Evolutionary conservation across 2,888 invertebrate genomes (phyloP), one percentile per base, ranked within the genome.

Genomic region (Lepidonotus clava): DNA sequence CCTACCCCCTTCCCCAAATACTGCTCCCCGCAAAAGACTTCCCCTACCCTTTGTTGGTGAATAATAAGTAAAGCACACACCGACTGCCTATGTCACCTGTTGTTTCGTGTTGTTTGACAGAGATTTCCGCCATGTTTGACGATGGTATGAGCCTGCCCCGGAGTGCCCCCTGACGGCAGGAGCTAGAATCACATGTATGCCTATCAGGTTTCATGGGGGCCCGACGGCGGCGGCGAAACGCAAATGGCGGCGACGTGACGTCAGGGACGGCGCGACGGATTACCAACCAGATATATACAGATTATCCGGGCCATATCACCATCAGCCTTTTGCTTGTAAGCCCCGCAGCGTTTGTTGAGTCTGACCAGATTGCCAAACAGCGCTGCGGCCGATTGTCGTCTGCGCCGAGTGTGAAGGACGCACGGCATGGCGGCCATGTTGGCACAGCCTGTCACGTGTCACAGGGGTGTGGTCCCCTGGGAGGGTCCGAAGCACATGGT

Each of bases 281-380:
- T 71, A 71, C 5, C 36, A 38, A 11, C 21, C 71, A 38, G 71
- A 71, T 71, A 71, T 71, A 71, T 71, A 71, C 71, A 71, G 71
- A 71, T 71, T 71, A 71, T 71, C 71, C 71, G 34, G 8, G 46
- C 46, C 8, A 8, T 11, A 11, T 18, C 46, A 8, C 8, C 46
- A 46, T 18, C 46, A 18, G 46, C 46, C 18, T 46, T 46, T 46
- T 46, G 71, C 14, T 6, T 4, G 6, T 66, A 21, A 34, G 66
- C 28, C 8, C 8, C 32, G 34, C 4, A 24, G 71, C 36, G 38
- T 71, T 71, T 71, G 71, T 71, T 71, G 36, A 38, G 71, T 36
- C 8, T 71, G 71, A 71, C 71, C 71, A 71, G 71, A 71, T 71
- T 71, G 71, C 38, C 71, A 71, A 71, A 38, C n/a, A 71, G 71